Conservation (phyloP, 1,140 invertebrate species). For the Papilio aristodemus region DNA sequence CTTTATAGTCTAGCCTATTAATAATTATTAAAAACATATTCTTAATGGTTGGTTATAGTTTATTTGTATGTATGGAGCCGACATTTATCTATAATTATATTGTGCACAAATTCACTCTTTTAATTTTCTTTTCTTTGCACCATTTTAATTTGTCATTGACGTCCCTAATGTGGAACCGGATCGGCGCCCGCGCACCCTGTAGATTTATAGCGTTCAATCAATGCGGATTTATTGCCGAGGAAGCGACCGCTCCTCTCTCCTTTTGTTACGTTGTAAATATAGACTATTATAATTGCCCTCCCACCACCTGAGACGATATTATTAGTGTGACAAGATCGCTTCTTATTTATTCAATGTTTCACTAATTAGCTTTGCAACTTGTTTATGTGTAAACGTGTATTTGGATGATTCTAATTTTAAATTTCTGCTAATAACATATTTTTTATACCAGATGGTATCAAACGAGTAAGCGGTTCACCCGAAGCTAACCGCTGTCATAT, state of each 20-base stretch:
- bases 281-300: slow-evolving; percentile 64
- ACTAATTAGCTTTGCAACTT: not conserved
- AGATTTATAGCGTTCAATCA: slow-evolving; percentile 77
- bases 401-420: not conserved
- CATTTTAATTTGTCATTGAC: slow-evolving; percentile 22
- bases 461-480: too few species aligned
- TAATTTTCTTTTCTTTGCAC: not conserved
- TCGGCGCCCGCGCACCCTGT: slow-evolving; percentile 55
- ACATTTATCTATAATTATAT: too few species aligned
- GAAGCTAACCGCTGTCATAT: too few species aligned
- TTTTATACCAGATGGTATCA: too few species aligned
- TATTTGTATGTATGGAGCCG: too few species aligned
- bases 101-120: too few species aligned
- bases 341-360: not conserved
- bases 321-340: slow-evolving; percentile 37
- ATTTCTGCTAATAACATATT: too few species aligned
- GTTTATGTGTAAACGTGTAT: not conserved
- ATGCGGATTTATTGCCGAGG: slow-evolving; percentile 77
- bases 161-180: slow-evolving; percentile 56
- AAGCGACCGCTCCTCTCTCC: slow-evolving; percentile 57
- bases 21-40: too few species aligned
- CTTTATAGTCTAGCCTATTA: too few species aligned
- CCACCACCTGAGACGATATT: slow-evolving; percentile 51
- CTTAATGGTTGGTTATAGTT: too few species aligned
- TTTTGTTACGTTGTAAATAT: slow-evolving; percentile 67